Base-by-base conservation (phyloP, 2,113 vertebrate species). In the Petrocephalus zakoni region DNA sequence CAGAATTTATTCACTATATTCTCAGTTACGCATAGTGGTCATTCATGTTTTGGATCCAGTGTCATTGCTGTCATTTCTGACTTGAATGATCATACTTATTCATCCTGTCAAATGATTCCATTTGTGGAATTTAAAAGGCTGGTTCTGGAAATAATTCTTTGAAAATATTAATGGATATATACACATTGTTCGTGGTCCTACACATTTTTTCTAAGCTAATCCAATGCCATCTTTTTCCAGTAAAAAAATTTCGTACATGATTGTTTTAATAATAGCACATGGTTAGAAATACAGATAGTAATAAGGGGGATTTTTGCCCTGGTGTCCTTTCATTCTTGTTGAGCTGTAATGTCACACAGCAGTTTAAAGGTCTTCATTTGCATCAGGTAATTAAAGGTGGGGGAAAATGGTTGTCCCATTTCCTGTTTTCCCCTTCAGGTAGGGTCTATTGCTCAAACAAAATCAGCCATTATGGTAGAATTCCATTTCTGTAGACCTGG, bases 401-500 rank as follows among this genome's bases (percentile, higher is more conserved):
- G 68, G 47, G 10, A 87, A 29, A 11, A 83, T 53, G 49, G 25
- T 85, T 6, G 0, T 49, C 46, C 17, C n/a, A 47, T 22, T 82
- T 83, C 49, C 47, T 53, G 29, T 34, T 25, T 78, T 47, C 11
- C 52, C 34, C 88, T 56, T 83, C 52, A 17, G 53, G 22, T 37
- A 61, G 56, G 25, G 37, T 13, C n/a, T 25, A 37, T 42, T 29
- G 10, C 51, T n/a, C 9, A 8, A 85, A 25, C 52, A 47, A 29
- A 21, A n/a, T 53, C 51, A 85, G 11, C n/a, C 84, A 82, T 82
- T 6, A 34, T 53, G n/a, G 49, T 25, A 15, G 3, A 11, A 10
- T 11, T 34, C 51, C 15, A 34, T 85, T 55, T 53, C 52, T 53
- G 51, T 34, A 91, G 91, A 90, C 92, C 92, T 93, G 94, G 93